A percentile compares a stretch with the other conserved stretches of the same genome.
phyloP scores from a whole-genome alignment of 2,797 vertebrate species.

The Amphiprion clarkii region DNA sequence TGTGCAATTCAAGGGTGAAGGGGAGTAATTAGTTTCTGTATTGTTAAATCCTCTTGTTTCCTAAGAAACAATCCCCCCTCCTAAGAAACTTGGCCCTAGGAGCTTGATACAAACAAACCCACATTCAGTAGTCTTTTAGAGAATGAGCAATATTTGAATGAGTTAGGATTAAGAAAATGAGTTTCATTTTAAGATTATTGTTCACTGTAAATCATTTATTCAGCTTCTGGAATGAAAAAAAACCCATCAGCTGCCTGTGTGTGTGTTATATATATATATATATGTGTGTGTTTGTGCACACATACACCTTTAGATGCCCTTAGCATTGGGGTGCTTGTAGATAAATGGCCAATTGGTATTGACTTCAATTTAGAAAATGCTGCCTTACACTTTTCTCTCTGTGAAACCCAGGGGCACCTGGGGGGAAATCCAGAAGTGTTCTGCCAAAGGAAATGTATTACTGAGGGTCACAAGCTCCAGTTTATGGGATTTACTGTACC shows the following conservation, averaged over 20 bases:
- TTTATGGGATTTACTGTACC: constrained; percentile 80
- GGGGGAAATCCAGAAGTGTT: constrained; percentile 76
- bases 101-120: constrained; percentile 47
- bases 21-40: constrained; percentile 63
- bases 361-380: constrained; percentile 86
- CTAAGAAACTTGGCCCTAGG: constrained; percentile 33
- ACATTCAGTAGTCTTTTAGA: constrained; percentile 48
- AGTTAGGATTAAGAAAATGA: constrained; percentile 63
- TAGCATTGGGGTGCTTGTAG: constrained; percentile 76
- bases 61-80: constrained; percentile 33
- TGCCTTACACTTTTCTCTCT: constrained; percentile 81
- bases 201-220: constrained; percentile 59
- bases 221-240: constrained; percentile 36
- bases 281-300: constrained; percentile 21
- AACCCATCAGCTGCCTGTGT: constrained; percentile 4
- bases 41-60: constrained; percentile 70
- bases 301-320: constrained; percentile 67
- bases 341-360: constrained; percentile 84
- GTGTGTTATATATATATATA: constrained; percentile 6
- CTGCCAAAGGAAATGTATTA: constrained; percentile 83
- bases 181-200: constrained; percentile 61
- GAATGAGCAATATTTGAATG: constrained; percentile 51
- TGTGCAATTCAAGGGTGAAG: constrained; percentile 55
- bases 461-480: constrained; percentile 77
- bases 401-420: constrained; percentile 71